Conservation (phyloP, 1,140 invertebrate species). For the Piezodorus guildinii region DNA sequence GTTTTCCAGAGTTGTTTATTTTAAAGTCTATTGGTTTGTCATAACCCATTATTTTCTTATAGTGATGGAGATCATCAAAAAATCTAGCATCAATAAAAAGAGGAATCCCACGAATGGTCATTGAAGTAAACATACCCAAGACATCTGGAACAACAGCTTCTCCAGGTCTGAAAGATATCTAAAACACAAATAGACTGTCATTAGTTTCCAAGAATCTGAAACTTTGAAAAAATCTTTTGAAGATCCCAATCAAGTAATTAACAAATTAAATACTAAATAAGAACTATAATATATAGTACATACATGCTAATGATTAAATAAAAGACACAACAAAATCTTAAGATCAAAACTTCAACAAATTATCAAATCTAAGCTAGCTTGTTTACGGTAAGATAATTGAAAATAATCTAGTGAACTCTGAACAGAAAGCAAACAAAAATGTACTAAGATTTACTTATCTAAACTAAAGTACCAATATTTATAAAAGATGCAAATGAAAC, state of each 20-base stretch:
- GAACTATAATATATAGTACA: neutral
- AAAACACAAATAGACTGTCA: slow-evolving; percentile 33
- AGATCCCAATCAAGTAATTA: neutral
- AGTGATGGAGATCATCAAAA: slow-evolving; percentile 60
- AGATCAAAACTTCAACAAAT: neutral
- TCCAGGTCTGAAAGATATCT: slow-evolving; percentile 58
- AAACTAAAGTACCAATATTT: too few species aligned
- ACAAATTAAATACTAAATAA: neutral
- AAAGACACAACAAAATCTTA: neutral
- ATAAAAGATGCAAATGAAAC: too few species aligned
- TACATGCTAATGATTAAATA: too few species aligned
- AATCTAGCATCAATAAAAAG: slow-evolving; percentile 60
- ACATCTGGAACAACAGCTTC: slow-evolving; percentile 68
- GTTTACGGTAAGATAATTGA: neutral
- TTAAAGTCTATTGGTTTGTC: slow-evolving; percentile 80
- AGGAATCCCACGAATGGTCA: slow-evolving; percentile 53
- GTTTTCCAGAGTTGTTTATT: slow-evolving; percentile 30
- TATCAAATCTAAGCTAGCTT: neutral
- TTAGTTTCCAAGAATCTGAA: neutral
- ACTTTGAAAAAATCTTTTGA: neutral
- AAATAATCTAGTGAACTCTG: too few species aligned
- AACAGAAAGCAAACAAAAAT: too few species aligned
- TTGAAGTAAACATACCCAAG: slow-evolving; percentile 69
- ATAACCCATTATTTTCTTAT: slow-evolving; percentile 75
- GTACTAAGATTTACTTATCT: too few species aligned